A percentile compares a stretch with the other conserved stretches of the same genome.
Evolutionary conservation across 2,113 vertebrate species (phyloP).

Genomic region (Saccopteryx leptura): DNA sequence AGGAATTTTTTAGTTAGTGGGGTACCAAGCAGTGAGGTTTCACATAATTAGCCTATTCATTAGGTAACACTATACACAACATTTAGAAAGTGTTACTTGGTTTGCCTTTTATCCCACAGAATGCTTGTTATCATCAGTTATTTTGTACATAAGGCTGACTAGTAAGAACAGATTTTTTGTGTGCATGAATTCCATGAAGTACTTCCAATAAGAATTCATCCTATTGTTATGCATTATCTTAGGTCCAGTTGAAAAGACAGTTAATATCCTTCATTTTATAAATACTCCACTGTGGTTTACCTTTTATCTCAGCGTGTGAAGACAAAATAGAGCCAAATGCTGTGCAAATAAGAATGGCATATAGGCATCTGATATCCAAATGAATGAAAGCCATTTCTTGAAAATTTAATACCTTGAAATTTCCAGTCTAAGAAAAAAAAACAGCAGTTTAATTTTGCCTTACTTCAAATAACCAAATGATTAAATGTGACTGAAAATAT

Average conservation of each 20-base stretch:
- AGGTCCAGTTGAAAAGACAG: conserved; percentile 18
- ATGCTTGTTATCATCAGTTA: conserved; percentile 33
- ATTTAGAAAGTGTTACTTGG: background rate
- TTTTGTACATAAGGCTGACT: background rate
- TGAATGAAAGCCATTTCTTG: conserved; percentile 53
- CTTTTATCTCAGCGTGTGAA: conserved; percentile 70
- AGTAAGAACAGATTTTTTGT: conserved; percentile 7
- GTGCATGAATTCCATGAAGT: background rate
- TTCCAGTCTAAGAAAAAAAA: conserved; percentile 64
- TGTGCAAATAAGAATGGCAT: background rate
- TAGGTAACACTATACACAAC: conserved; percentile 10
- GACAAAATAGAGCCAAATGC: conserved; percentile 34
- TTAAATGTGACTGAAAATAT: conserved; percentile 20
- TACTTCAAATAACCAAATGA: conserved; percentile 57
- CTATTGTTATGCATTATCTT: background rate
- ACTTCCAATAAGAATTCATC: conserved; percentile 34
- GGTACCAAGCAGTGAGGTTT: background rate
- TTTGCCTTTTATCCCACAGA: conserved; percentile 36
- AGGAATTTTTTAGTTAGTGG: background rate
- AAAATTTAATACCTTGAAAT: conserved; percentile 8
- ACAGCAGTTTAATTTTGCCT: conserved; percentile 57
- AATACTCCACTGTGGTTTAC: conserved; percentile 79
- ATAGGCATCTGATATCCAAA: conserved; percentile 65
- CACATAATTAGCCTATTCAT: background rate
- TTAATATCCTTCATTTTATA: conserved; percentile 42